These are phyloP conservation scores for Drosophila heteroneura DNA, from an alignment of 2,888 invertebrate genomes.

Conservation along the genomic window DNA sequence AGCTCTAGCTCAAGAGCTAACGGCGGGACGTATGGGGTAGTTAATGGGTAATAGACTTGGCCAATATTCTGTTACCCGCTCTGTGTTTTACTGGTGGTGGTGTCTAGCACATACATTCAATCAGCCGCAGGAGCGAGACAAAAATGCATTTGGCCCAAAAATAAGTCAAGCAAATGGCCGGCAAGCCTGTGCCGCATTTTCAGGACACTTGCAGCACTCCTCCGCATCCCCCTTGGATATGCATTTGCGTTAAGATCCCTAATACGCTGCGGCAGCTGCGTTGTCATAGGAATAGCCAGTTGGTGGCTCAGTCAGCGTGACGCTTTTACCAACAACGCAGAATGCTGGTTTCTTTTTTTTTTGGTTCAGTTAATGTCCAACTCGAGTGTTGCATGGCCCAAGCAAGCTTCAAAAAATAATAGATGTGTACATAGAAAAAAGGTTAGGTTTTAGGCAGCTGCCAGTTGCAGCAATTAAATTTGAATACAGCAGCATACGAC, in stretches of 20 bases:
- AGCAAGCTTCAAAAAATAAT: background rate
- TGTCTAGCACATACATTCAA: slow-evolving; percentile 21
- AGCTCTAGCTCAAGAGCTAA: slow-evolving; percentile 13
- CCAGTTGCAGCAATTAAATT: slow-evolving; percentile 9
- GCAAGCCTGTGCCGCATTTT: slow-evolving; percentile 7
- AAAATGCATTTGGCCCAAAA: slow-evolving; percentile 38
- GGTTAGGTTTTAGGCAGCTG: slow-evolving; percentile 12
- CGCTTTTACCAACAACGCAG: slow-evolving; percentile 31
- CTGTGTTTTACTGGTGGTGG: slow-evolving; percentile 28
- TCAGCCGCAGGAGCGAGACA: slow-evolving; percentile 37
- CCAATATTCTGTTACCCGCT: slow-evolving; percentile 45
- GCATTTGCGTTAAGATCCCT: slow-evolving; percentile 15
- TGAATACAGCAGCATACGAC: too few relatives aligned
- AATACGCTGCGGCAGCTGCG: slow-evolving; percentile 41
- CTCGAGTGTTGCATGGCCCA: slow-evolving; percentile 6
- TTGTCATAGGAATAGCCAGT: slow-evolving; percentile 48
- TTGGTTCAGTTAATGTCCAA: slow-evolving; percentile 11
- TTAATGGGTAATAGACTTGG: slow-evolving; percentile 69
- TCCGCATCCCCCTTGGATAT: background rate
- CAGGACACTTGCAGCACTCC: slow-evolving; percentile 6
- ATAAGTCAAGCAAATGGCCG: slow-evolving; percentile 8
- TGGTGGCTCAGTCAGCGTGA: slow-evolving; percentile 50
- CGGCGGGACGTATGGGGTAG: slow-evolving; percentile 58
- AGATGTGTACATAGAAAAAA: background rate
- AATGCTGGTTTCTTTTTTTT: background rate